Conservation (phyloP, 2,888 invertebrate species). For the Drosophila greeni region DNA sequence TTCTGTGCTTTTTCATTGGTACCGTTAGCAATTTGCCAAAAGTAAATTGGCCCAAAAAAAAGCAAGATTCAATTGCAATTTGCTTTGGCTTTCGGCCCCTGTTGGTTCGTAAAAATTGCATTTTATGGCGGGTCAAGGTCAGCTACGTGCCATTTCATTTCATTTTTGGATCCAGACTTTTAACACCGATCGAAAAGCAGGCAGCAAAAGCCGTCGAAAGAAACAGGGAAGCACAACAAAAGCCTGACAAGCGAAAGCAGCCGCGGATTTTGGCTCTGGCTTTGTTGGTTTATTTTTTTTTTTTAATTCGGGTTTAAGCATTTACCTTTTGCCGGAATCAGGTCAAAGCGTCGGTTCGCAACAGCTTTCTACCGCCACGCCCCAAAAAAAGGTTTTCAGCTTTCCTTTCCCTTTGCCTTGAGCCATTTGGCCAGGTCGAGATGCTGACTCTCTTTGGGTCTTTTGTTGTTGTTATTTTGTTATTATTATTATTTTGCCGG, state of each 20-base stretch:
- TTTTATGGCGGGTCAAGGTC: conserved; percentile 73
- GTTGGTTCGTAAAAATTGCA: conserved; percentile 54
- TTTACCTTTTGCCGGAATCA: conserved; percentile 54
- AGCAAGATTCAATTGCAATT: conserved; percentile 42
- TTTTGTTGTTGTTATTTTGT: neutral
- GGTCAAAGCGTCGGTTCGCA: conserved; percentile 63
- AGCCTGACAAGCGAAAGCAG: conserved; percentile 61
- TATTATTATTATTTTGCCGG: conserved; percentile 3
- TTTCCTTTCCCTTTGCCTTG: conserved; percentile 30
- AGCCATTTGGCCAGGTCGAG: neutral
- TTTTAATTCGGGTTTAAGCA: conserved; percentile 26
- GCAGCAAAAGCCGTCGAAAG: neutral
- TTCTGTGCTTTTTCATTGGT: conserved; percentile 24
- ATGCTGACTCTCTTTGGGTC: conserved; percentile 15
- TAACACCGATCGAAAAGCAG: conserved; percentile 15
- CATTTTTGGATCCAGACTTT: conserved; percentile 16
- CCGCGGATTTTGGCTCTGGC: conserved; percentile 57
- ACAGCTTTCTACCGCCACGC: conserved; percentile 68
- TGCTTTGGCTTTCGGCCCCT: conserved; percentile 17
- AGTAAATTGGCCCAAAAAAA: conserved; percentile 55
- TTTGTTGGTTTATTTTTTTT: conserved; percentile 31
- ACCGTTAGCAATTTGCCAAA: conserved; percentile 69
- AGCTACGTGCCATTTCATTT: conserved; percentile 72
- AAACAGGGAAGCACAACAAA: conserved; percentile 25
- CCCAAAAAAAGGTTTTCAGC: conserved; percentile 34